These are phyloP conservation scores for Steatornis caripensis DNA, from an alignment of 2,113 vertebrate species.

Conservation along the genomic window DNA sequence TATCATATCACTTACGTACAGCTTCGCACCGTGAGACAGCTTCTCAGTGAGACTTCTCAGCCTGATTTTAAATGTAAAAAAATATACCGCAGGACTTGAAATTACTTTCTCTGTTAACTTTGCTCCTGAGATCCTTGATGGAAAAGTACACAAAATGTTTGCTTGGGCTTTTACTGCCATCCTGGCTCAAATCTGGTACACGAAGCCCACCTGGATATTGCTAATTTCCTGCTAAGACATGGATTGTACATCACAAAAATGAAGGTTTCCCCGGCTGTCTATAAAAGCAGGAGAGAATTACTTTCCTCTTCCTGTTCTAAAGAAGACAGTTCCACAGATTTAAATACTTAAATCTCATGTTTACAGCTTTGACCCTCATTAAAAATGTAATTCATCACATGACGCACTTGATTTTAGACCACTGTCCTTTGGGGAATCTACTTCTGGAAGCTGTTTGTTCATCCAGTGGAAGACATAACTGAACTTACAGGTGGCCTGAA, in stretches of 20 bases:
- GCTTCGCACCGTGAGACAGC: not conserved
- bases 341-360: not conserved
- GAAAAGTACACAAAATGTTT: not conserved
- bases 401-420: not conserved
- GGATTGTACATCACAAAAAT: not conserved
- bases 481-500: not conserved
- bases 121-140: not conserved
- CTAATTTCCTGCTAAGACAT: not conserved
- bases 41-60: conserved; percentile 11
- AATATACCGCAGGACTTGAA: not conserved
- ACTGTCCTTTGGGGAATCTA: not conserved
- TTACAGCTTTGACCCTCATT: not conserved
- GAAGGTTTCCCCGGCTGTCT: not conserved
- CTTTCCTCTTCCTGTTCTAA: not conserved
- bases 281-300: not conserved
- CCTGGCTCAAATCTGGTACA: not conserved
- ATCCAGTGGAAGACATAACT: not conserved
- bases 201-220: conserved; percentile 6
- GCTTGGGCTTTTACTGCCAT: not conserved
- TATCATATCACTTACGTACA: not conserved
- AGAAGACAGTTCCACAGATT: not conserved
- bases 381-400: not conserved
- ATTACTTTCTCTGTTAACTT: conserved; percentile 8
- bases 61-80: not conserved
- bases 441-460: not conserved